phyloP scores from a whole-genome alignment of 2,113 vertebrate species.

The Theristicus caerulescens region DNA sequence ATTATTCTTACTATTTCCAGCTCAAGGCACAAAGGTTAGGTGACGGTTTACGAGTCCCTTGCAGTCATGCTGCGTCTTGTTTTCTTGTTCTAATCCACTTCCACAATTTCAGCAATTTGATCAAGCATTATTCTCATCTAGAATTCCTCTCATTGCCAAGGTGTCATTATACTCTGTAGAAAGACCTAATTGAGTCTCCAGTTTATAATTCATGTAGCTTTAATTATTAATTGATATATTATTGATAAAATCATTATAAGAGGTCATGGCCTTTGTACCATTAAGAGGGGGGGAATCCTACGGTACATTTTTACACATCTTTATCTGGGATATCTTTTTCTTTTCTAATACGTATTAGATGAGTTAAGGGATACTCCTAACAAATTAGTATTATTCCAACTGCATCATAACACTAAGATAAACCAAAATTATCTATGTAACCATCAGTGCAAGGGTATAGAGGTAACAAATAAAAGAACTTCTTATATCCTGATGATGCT shows the following conservation, averaged over 20 bases:
- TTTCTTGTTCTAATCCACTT: neutral
- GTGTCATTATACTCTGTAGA: neutral
- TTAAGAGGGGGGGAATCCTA: neutral
- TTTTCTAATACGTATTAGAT: neutral
- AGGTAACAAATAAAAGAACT: neutral
- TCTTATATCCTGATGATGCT: neutral
- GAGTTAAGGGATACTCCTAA: neutral
- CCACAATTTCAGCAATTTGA: neutral
- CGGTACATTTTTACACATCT: neutral
- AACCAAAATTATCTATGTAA: neutral
- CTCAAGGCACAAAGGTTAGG: neutral
- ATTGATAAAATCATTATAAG: neutral
- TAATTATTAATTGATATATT: conserved; percentile 16
- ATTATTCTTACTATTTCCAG: neutral
- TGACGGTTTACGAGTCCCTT: neutral
- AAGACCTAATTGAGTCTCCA: neutral
- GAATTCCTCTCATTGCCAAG: neutral
- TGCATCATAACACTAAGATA: neutral
- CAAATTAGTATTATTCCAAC: neutral
- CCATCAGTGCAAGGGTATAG: neutral
- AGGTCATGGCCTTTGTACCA: neutral
- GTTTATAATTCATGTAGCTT: neutral
- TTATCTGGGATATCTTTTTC: neutral
- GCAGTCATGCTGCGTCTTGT: neutral
- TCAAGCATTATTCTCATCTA: neutral